Evolutionary conservation across 2,113 vertebrate species (phyloP), one percentile per base, ranked within the genome.

Genomic region (Pipra filicauda): DNA sequence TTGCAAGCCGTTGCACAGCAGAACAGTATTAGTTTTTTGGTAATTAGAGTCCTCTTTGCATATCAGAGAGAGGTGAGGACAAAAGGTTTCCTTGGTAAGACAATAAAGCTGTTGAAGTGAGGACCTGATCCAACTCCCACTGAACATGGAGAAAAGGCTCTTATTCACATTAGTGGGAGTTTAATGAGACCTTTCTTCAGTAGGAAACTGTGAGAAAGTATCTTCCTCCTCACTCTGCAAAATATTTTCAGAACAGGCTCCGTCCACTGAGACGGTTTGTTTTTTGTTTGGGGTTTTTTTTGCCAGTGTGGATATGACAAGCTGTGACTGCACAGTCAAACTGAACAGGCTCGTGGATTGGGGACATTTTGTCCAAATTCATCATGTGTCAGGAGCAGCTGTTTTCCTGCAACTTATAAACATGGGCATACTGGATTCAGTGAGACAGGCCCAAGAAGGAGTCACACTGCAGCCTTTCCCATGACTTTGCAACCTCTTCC

Each of bases 401-500:
- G 95, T 95, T 96, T 96, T 82, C 78, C 76, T 82, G 88, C 62
- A 78, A 80, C 88, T 91, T 95, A 74, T 97, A 98, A 98, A 98
- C 97, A 98, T 64, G 95, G 98, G 95, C 96, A 85, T 97, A 91
- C 91, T 97, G 97, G 93, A 97, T 98, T 97, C 96, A 96, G 96
- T 95, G 97, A 98, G 95, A 95, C 94, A 94, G 97, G 95, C 97
- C 97, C 97, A 95, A 90, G 85, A 41, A 95, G 95, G 97, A 96
- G 94, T 97, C 96, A 96, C 97, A 94, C 97, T 97, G 88, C 97
- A 96, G 96, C 95, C 96, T 98, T 99, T 99, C 98, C 98, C 98
- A 98, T 98, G 98, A 98, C 98, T 99, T 98, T 97, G 95, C 98
- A 98, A 98, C 98, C 98, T 98, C 98, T 99, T 98, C 97, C 98